Base-by-base conservation (phyloP, 1,140 invertebrate genomes). In the Calosoma granatense region DNA sequence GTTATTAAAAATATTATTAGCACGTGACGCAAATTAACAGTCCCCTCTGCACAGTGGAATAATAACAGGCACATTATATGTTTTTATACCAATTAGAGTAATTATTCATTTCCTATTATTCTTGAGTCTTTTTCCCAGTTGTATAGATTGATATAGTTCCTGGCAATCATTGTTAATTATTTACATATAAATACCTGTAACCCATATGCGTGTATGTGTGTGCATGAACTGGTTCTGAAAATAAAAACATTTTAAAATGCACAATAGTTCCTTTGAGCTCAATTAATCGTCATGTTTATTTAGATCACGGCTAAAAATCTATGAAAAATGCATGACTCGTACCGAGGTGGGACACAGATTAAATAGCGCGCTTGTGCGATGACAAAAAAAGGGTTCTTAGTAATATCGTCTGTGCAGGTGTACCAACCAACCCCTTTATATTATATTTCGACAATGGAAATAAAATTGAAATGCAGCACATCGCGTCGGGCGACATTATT, bases 251-350 rank as follows among this genome's bases (percentile, higher is more conserved):
- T n/a, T 36, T 36, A 9, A 36, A 36, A 36, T 36, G 6, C 26
- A 36, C 26, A n/a, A 36, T 36, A 36, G 26, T 36, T 47, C 41
- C 41, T 47, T 9, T 6, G 41, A 17, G 41, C 15, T 47, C 41
- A 47, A 47, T 47, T 47, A 47, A 47, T 47, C 41, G 41, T 47
- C 41, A 47, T 47, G 15, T 47, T 47, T 47, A 47, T 47, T 47
- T 47, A 47, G 41, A 47, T 47, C 41, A 47, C 41, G 41, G 41
- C 17, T 47, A 47, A 47, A 47, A 47, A 12, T 47, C 41, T 47
- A 47, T 47, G 41, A 47, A 47, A 47, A 12, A 47, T 47, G 41
- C 41, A 47, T 47, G 41, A 47, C 41, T 9, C 41, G 17, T 12
- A 17, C 15, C 17, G 41, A 11, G 15, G 6, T 47, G 41, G 41